A percentile compares a stretch with the other conserved stretches of the same genome.
These are phyloP conservation scores for Cantharis flavilabris DNA, from an alignment of 2,888 invertebrate genomes.

Conservation along the genomic window DNA sequence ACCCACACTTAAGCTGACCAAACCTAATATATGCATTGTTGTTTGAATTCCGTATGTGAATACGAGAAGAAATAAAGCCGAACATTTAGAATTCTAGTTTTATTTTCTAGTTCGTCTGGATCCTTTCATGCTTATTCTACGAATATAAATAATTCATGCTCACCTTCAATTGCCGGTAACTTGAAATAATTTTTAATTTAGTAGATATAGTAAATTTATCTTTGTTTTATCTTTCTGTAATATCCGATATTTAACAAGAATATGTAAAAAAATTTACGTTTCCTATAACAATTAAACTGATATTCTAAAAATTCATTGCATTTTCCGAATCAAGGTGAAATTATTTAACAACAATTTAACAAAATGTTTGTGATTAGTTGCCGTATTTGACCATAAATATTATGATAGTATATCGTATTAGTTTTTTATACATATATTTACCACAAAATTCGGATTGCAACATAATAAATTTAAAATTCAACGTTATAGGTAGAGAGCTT, in stretches of 20 bases:
- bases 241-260: not conserved
- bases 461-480: not conserved
- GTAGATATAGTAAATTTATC: not conserved
- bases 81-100: constrained; percentile 20
- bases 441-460: not conserved
- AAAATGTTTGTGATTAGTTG: not conserved
- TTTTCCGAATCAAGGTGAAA: too few species aligned
- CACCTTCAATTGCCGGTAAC: constrained; percentile 20
- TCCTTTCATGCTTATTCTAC: constrained; percentile 26
- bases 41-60: constrained; percentile 26
- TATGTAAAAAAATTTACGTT: too few species aligned
- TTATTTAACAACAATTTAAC: not conserved
- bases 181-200: not conserved
- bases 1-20: constrained; percentile 29
- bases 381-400: not conserved
- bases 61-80: constrained; percentile 23
- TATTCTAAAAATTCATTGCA: too few species aligned
- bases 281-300: too few species aligned
- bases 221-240: not conserved
- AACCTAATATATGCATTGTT: constrained; percentile 28
- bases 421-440: not conserved
- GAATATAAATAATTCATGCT: constrained; percentile 26
- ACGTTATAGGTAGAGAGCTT: not conserved
- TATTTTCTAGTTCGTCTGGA: constrained; percentile 19
- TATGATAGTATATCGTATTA: not conserved